phyloP scores from a whole-genome alignment of 2,797 vertebrate genomes.

The Paratrypauchen microcephalus region DNA sequence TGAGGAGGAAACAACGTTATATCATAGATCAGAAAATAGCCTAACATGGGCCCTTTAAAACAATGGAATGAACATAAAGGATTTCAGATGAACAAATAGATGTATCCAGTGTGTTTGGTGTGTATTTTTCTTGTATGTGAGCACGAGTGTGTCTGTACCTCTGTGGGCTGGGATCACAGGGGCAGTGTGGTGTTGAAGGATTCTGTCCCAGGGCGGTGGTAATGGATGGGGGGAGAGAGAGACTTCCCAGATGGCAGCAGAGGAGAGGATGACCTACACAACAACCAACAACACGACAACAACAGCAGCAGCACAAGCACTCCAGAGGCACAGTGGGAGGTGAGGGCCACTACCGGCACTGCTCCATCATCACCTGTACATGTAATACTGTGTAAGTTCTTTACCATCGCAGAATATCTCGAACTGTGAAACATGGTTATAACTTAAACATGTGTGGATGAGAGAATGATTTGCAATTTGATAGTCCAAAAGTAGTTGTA shows the following conservation, averaged over 20 bases:
- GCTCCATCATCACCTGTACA: conserved; percentile 13
- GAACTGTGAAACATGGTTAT: background rate
- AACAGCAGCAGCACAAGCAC: conserved; percentile 4
- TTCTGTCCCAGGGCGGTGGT: conserved; percentile 50
- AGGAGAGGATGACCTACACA: conserved; percentile 65
- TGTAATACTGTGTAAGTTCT: background rate
- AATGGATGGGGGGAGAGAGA: conserved; percentile 64
- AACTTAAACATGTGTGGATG: background rate
- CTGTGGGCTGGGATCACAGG: conserved; percentile 14
- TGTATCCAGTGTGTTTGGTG: conserved; percentile 4
- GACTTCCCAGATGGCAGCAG: conserved; percentile 66
- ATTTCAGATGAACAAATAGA: background rate
- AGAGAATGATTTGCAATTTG: background rate
- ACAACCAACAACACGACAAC: conserved; percentile 52
- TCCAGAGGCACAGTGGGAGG: conserved; percentile 1
- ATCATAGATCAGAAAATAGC: no score
- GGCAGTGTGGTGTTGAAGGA: conserved; percentile 37
- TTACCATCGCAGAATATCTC: background rate
- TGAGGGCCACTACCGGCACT: background rate
- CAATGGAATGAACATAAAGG: background rate
- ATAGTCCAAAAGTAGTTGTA: background rate
- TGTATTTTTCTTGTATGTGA: background rate
- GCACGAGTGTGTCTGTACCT: conserved; percentile 7
- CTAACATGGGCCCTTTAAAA: no score
- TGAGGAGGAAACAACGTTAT: no score